Conservation (phyloP, 2,113 vertebrate species). For the Pangasianodon hypophthalmus region DNA sequence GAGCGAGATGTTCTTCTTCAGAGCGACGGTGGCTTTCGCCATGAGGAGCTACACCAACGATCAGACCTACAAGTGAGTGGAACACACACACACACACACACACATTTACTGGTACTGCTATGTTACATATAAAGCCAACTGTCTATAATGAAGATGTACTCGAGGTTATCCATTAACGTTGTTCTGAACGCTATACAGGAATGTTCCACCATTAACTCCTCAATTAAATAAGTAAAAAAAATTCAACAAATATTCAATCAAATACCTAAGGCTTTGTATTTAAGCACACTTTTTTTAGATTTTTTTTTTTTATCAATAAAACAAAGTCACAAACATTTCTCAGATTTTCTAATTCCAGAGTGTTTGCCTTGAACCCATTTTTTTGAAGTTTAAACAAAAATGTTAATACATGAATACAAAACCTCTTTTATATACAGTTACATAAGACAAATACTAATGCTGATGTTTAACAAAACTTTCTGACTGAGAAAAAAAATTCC, state of each 20-base stretch:
- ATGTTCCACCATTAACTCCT: not conserved
- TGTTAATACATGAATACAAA: not conserved
- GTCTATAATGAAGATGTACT: not conserved
- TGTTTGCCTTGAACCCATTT: not conserved
- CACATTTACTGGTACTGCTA: not conserved
- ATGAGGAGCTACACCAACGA: slow-evolving; percentile 77
- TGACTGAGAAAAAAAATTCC: not conserved
- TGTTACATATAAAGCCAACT: not conserved
- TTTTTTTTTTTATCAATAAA: no score
- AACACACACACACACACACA: not conserved
- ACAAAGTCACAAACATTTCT: no score
- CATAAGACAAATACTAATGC: not conserved
- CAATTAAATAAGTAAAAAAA: not conserved
- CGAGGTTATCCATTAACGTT: not conserved
- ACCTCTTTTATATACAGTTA: not conserved
- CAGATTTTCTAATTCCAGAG: not conserved
- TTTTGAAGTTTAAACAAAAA: not conserved
- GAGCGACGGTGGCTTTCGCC: slow-evolving; percentile 85
- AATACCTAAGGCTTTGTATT: not conserved
- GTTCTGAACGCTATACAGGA: not conserved
- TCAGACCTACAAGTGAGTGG: slow-evolving; percentile 79
- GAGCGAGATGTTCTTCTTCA: slow-evolving; percentile 89
- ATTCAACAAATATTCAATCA: not conserved
- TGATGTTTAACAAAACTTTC: not conserved
- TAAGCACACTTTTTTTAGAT: no score